Conservation (phyloP, 2,888 invertebrate genomes). For the Slavum lentiscoides region DNA sequence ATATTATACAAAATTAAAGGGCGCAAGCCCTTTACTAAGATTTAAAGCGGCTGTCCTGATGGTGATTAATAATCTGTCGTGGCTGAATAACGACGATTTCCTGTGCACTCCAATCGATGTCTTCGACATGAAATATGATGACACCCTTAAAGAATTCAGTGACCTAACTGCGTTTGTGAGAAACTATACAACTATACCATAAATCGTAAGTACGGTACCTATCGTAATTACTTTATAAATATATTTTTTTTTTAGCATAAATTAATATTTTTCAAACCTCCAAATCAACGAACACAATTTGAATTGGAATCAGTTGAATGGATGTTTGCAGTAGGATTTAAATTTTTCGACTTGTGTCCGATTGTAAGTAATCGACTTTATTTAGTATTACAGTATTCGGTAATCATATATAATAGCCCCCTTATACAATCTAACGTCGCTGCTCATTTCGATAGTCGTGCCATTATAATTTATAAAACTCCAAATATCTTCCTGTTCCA, state of each 20-base stretch:
- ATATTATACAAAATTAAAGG: neutral
- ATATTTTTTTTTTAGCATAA: constrained; percentile 26
- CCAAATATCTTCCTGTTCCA: no score
- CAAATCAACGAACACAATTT: neutral
- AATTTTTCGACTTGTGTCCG: constrained; percentile 22
- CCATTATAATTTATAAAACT: no score
- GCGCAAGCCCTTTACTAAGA: neutral
- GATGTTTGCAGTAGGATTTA: constrained; percentile 22
- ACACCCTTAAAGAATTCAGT: neutral
- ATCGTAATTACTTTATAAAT: neutral
- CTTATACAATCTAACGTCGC: no score
- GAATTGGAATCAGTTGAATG: constrained; percentile 34
- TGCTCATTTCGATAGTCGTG: no score
- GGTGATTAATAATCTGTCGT: constrained; percentile 16
- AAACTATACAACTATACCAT: neutral
- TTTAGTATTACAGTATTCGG: no score
- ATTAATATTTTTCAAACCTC: constrained; percentile 18
- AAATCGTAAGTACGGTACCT: neutral
- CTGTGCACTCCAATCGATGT: neutral
- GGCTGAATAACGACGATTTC: neutral
- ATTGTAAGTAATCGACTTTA: neutral
- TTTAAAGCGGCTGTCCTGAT: neutral
- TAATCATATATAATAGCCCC: no score
- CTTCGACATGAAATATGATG: neutral
- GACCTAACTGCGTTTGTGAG: constrained; percentile 26